Conservation (phyloP, 2,888 invertebrate species). For the Cancer borealis region DNA sequence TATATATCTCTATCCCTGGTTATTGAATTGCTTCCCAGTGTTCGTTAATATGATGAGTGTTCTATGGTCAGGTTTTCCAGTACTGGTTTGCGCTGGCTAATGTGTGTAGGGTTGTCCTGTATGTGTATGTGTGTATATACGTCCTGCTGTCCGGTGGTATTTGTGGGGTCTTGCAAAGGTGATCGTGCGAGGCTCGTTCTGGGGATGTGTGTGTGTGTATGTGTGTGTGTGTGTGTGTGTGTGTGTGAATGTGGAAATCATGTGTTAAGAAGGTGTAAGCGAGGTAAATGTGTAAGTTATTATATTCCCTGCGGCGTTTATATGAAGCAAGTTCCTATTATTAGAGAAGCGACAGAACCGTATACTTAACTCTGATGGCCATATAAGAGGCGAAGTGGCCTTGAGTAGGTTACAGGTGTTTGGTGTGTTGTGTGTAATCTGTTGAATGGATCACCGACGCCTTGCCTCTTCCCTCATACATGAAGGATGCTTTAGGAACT, state of each 20-base stretch:
- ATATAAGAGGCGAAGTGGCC: not conserved
- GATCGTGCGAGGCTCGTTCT: not conserved
- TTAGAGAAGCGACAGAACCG: not conserved
- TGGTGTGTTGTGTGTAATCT: not conserved
- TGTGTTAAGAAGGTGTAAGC: not conserved
- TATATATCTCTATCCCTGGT: not conserved
- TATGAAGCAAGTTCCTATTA: constrained; percentile 21
- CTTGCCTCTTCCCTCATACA: not conserved
- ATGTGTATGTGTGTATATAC: not conserved
- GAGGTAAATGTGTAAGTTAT: not conserved
- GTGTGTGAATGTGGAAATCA: not conserved
- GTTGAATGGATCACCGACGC: not conserved
- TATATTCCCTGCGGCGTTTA: not conserved
- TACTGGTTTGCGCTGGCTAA: not conserved
- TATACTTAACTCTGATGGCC: not conserved
- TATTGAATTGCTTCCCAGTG: not conserved
- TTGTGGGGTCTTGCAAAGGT: not conserved
- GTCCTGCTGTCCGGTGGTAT: not conserved
- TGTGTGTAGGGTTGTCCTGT: not conserved
- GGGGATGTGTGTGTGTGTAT: not conserved
- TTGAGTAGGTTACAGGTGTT: constrained; percentile 12
- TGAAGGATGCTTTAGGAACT: not conserved
- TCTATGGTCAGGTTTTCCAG: not conserved
- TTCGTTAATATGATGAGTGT: not conserved
- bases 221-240: not conserved